Percentiles rank a stretch among this genome's conserved stretches.
These are phyloP conservation scores for Encarsia formosa DNA, from an alignment of 2,888 invertebrate genomes.

Conservation along the genomic window DNA sequence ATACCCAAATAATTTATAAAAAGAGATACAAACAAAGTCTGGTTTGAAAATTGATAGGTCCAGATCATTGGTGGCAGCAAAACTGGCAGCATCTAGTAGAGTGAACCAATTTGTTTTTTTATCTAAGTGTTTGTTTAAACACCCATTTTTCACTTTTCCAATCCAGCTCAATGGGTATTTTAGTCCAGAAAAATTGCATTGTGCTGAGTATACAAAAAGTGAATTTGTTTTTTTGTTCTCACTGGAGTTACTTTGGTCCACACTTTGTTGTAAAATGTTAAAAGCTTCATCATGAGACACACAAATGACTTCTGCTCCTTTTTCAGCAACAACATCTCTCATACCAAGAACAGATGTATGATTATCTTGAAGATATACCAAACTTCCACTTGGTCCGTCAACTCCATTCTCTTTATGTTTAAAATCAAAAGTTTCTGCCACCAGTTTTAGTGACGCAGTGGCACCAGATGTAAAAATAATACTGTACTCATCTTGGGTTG, in stretches of 20 bases:
- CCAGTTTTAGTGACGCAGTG: conserved; percentile 78
- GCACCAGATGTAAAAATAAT: conserved; percentile 93
- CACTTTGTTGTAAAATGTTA: conserved; percentile 46
- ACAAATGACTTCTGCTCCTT: conserved; percentile 56
- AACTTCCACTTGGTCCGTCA: conserved; percentile 55
- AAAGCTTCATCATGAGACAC: conserved; percentile 60
- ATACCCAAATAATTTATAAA: conserved; percentile 96
- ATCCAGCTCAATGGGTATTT: conserved; percentile 82
- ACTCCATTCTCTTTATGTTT: conserved; percentile 17
- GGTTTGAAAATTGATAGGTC: conserved; percentile 70
- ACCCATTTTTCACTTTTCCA: conserved; percentile 59
- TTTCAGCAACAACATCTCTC: conserved; percentile 67
- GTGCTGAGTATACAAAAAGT: conserved; percentile 83
- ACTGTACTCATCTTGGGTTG: conserved; percentile 72
- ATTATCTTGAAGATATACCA: conserved; percentile 82
- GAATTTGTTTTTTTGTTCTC: conserved; percentile 48
- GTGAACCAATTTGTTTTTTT: conserved; percentile 65
- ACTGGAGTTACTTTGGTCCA: background rate
- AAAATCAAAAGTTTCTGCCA: conserved; percentile 78
- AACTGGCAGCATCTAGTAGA: conserved; percentile 82
- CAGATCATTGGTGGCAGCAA: conserved; percentile 71
- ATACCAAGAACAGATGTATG: conserved; percentile 95
- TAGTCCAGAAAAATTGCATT: conserved; percentile 91
- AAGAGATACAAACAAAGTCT: conserved; percentile 88
- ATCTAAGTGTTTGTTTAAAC: conserved; percentile 51